Evolutionary conservation across 2,113 vertebrate genomes (phyloP).

Genomic region (Calypte anna): DNA sequence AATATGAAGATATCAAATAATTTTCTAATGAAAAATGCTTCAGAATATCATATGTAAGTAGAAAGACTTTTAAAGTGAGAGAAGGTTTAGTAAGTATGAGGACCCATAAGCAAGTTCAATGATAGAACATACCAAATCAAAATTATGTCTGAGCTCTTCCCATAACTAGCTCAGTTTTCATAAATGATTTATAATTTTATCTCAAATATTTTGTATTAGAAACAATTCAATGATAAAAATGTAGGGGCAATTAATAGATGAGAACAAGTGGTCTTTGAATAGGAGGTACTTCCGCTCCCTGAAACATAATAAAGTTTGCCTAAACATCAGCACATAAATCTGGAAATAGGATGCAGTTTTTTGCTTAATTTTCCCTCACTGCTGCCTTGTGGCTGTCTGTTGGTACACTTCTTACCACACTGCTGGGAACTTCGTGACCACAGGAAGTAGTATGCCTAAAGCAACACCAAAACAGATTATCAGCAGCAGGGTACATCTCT

Average conservation of each 20-base stretch:
- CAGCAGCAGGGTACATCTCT: neutral
- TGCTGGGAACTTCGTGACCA: neutral
- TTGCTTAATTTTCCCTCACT: neutral
- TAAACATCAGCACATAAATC: neutral
- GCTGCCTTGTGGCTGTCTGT: neutral
- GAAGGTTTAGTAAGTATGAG: neutral
- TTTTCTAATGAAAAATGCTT: neutral
- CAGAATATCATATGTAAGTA: neutral
- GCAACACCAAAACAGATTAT: rapidly evolving
- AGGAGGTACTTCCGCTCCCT: neutral
- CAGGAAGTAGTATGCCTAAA: neutral
- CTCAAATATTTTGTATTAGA: neutral
- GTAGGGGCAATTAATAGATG: neutral
- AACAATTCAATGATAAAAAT: neutral
- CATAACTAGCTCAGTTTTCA: neutral
- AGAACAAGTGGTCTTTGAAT: neutral
- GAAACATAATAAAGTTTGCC: neutral
- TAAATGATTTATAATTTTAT: neutral
- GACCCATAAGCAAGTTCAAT: neutral
- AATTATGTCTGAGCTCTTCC: neutral
- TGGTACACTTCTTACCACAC: neutral
- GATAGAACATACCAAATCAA: neutral
- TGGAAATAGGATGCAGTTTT: neutral
- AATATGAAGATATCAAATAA: neutral
- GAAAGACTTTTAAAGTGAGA: neutral